Evolutionary conservation across 2,888 invertebrate genomes (phyloP).

Genomic region (Xestia c-nigrum): DNA sequence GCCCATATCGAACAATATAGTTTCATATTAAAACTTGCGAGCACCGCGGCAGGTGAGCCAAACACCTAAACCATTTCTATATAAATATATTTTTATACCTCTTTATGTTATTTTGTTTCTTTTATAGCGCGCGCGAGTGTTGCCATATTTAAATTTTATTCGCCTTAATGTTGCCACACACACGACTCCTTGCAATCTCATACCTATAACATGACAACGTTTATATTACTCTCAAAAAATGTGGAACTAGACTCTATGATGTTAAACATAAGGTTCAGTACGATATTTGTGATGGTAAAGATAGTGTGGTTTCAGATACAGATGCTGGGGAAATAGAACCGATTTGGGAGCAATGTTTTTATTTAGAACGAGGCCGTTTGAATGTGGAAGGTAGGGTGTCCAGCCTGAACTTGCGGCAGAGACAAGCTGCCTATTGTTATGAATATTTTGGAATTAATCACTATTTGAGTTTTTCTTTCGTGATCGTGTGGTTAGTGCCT

Average conservation of each 20-base stretch:
- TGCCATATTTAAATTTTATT: constrained; percentile 90
- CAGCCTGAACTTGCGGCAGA: constrained; percentile 31
- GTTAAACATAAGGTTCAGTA: constrained; percentile 65
- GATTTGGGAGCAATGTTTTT: constrained; percentile 89
- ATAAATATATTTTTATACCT: constrained; percentile 78
- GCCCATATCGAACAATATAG: constrained; percentile 39
- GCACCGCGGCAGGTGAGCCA: constrained; percentile 60
- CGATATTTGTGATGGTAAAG: constrained; percentile 37
- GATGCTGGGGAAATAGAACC: constrained; percentile 86
- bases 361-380: constrained; percentile 88
- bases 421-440: constrained; percentile 2
- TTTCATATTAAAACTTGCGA: constrained; percentile 52
- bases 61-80: constrained; percentile 73
- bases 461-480: too few species aligned
- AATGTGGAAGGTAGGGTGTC: constrained; percentile 72
- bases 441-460: background rate
- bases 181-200: constrained; percentile 87
- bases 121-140: constrained; percentile 85
- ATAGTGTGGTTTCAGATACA: constrained; percentile 74
- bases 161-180: constrained; percentile 90
- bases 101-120: constrained; percentile 85
- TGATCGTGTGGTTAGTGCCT: too few species aligned
- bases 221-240: constrained; percentile 33
- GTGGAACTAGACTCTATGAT: constrained; percentile 55
- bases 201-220: constrained; percentile 80